phyloP scores from a whole-genome alignment of 2,113 vertebrate species.

The Cheirogaleus medius region DNA sequence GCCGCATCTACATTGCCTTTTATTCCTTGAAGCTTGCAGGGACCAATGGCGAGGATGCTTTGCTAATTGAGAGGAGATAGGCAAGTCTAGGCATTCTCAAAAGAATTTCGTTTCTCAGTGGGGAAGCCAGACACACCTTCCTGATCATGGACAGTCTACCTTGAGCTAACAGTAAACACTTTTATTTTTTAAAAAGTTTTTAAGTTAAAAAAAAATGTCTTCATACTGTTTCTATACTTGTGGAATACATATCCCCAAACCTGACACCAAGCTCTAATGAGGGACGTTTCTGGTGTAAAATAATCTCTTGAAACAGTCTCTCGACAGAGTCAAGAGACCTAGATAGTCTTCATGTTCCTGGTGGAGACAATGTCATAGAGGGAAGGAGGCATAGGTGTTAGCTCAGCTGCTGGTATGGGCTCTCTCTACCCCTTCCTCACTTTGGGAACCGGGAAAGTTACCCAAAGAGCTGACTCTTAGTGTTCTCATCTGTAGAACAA shows the following conservation, averaged over 20 bases:
- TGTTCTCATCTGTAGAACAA: neutral
- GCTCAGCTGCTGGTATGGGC: neutral
- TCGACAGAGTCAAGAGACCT: neutral
- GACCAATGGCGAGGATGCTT: neutral
- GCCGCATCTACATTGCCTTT: constrained; percentile 18
- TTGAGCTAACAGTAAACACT: neutral
- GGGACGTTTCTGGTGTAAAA: constrained; percentile 20
- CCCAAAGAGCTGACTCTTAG: neutral
- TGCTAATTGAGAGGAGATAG: neutral
- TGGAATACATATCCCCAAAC: neutral
- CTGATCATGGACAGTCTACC: neutral
- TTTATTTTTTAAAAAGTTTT: constrained; percentile 5
- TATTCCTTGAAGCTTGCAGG: neutral
- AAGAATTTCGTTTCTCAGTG: neutral
- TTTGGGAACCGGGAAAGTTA: neutral
- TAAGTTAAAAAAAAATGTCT: neutral
- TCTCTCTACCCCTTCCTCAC: neutral
- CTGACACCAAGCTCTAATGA: neutral
- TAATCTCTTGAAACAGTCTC: neutral
- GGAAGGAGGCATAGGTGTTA: neutral
- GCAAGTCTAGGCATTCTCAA: neutral
- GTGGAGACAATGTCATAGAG: neutral
- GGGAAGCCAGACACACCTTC: neutral
- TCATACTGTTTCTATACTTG: neutral
- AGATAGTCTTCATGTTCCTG: neutral